phyloP scores from a whole-genome alignment of 2,797 vertebrate species.

The Eremophila alpestris region DNA sequence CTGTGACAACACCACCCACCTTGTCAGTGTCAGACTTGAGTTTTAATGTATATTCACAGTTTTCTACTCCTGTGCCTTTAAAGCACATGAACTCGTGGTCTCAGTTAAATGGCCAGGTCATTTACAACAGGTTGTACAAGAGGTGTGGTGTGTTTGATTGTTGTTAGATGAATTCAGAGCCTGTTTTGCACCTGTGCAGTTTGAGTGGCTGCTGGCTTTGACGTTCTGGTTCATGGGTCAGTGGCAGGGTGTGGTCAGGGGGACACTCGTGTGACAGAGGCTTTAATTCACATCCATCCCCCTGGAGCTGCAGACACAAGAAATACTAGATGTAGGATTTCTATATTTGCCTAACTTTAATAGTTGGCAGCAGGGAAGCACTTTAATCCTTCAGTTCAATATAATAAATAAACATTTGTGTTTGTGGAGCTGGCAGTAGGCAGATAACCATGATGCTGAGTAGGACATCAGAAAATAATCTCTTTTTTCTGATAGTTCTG shows the following conservation, averaged over 20 bases:
- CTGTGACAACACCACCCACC: not conserved
- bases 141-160: slow-evolving; percentile 2
- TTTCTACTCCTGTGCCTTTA: not conserved
- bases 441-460: not conserved
- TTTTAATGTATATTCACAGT: not conserved
- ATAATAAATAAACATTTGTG: not conserved
- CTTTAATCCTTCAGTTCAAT: not conserved
- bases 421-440: not conserved
- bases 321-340: not conserved
- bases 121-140: not conserved
- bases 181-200: not conserved
- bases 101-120: not conserved
- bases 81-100: not conserved
- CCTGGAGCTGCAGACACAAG: not conserved
- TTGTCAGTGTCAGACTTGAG: not conserved
- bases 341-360: not conserved
- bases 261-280: not conserved
- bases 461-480: not conserved
- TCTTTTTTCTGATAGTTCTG: not conserved
- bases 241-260: not conserved
- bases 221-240: not conserved
- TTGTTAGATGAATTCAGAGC: not conserved
- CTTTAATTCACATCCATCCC: not conserved
- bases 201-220: not conserved
- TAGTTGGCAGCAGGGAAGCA: not conserved